Evolutionary conservation across 1,140 invertebrate genomes (phyloP), one percentile per base, ranked within the genome.

Genomic region (Microplitis demolitor): DNA sequence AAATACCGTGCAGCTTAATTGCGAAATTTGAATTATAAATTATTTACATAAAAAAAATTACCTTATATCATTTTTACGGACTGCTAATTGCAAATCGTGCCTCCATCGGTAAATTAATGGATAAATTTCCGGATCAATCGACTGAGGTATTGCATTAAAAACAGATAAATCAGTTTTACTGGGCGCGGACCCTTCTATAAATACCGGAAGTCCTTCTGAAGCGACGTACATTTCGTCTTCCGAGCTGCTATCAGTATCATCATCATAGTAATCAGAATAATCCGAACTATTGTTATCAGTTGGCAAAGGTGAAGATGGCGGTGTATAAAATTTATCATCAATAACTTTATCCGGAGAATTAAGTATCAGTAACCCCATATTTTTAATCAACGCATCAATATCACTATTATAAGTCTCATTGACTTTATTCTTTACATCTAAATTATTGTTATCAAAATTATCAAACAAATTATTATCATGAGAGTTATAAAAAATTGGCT

Each of bases 91-190:
- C 77, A 87, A 82, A 35, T 83, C 88, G 77, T 91, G 89, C 73
- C 89, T 85, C 93, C 93, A 95, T 53, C 89, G 88, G 80, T 90
- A 90, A 72, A 93, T 89, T 78, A 89, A 87, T n/a, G 93, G 93
- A 83, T 89, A 91, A 72, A 89, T 80, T 31, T 88, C 83, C 33
- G 87, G 78, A 35, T 87, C 84, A 58, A 94, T 84, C 35, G 66
- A 85, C 81, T 71, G 88, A 77, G 37, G 85, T 69, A 94, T 79
- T 4, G 93, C 93, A 77, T 92, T 91, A 71, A 89, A 91, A 58
- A 93, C 93, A 45, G 92, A 88, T 69, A 90, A 85, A 84, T 95
- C 93, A 66, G 91, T 88, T 80, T 92, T 93, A 0, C 90, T 90
- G 14, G 92, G 91, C 73, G 88, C 86, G 74, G 90, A 88, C 39